These are phyloP conservation scores for Numenius phaeopus DNA, from an alignment of 2,797 vertebrate genomes.

Conservation along the genomic window DNA sequence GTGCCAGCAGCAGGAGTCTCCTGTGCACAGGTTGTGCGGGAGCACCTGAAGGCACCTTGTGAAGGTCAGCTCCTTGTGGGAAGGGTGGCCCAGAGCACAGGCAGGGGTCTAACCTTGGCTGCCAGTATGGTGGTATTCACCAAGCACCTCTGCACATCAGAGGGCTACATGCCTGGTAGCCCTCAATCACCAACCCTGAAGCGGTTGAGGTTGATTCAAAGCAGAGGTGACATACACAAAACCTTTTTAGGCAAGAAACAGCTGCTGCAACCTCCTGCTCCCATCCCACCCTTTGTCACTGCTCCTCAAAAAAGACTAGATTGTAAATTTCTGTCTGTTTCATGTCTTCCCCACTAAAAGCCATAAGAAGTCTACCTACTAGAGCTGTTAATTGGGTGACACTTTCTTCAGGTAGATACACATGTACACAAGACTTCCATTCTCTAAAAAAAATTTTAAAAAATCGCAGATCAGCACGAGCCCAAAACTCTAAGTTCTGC, in stretches of 20 bases:
- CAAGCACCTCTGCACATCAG: rapidly evolving
- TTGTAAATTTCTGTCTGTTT: not conserved
- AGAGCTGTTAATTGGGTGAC: not conserved
- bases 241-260: not conserved
- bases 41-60: not conserved
- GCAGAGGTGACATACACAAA: not conserved
- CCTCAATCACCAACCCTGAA: not conserved
- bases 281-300: not conserved
- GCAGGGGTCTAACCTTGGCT: not conserved
- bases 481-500: not conserved
- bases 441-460: not conserved
- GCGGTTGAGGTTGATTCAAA: not conserved
- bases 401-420: not conserved
- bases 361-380: not conserved
- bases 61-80: not conserved
- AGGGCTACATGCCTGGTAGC: not conserved
- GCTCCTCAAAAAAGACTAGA: not conserved
- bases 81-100: not conserved
- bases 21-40: not conserved
- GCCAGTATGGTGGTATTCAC: not conserved
- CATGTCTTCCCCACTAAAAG: not conserved
- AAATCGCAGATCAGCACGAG: not conserved
- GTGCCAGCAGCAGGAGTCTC: rapidly evolving
- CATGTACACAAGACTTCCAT: not conserved
- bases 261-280: not conserved